phyloP scores from a whole-genome alignment of 2,888 invertebrate species.

The Lycia hirtaria region DNA sequence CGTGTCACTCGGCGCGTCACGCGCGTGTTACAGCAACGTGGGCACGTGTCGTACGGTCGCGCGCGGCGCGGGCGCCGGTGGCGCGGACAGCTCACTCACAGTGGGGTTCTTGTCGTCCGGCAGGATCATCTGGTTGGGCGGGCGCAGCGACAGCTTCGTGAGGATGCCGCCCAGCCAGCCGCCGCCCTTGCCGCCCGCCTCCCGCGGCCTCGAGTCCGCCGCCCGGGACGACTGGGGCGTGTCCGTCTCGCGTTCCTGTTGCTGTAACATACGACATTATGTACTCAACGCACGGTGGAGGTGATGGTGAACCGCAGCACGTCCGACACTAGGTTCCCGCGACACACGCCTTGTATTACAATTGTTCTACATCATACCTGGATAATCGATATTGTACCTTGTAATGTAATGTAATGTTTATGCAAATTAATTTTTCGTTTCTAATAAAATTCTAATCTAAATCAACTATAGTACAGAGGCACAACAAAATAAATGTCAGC shows the following conservation, averaged over 20 bases:
- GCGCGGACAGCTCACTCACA: slow-evolving; percentile 83
- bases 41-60: slow-evolving; percentile 41
- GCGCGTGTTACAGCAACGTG: slow-evolving; percentile 54
- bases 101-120: slow-evolving; percentile 97
- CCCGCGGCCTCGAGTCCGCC: slow-evolving; percentile 40
- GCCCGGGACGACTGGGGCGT: slow-evolving; percentile 46
- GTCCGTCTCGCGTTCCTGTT: slow-evolving; percentile 89
- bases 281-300: too few species aligned
- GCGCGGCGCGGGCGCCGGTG: background rate
- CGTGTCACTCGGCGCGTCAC: background rate
- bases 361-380: too few species aligned
- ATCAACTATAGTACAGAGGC: too few species aligned
- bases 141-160: slow-evolving; percentile 92
- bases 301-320: too few species aligned
- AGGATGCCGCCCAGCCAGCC: slow-evolving; percentile 96
- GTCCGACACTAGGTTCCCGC: too few species aligned
- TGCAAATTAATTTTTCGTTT: too few species aligned
- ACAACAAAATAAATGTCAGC: too few species aligned
- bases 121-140: slow-evolving; percentile 97
- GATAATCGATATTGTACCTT: too few species aligned
- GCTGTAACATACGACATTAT: background rate
- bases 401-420: too few species aligned
- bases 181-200: slow-evolving; percentile 55
- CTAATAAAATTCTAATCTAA: too few species aligned
- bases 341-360: too few species aligned